Evolutionary conservation across 1,140 invertebrate species (phyloP).

Genomic region (Zeugodacus cucurbitae): DNA sequence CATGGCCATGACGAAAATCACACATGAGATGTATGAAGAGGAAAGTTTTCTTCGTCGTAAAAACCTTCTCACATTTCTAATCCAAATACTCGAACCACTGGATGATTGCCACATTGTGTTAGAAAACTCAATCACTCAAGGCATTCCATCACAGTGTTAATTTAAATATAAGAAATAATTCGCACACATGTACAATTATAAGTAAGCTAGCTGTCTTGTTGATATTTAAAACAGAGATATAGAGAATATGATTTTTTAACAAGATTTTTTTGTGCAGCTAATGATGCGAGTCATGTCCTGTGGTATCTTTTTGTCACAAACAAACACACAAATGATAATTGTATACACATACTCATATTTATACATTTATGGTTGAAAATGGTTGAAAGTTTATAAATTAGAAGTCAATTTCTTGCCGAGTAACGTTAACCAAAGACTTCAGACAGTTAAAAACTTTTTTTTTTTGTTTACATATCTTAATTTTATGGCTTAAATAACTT

Average conservation of each 20-base stretch:
- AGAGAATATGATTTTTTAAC: background rate
- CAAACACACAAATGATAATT: background rate
- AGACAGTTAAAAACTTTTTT: background rate
- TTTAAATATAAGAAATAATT: background rate
- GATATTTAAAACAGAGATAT: background rate
- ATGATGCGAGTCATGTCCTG: background rate
- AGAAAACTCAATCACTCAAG: constrained; percentile 94
- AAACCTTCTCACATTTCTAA: constrained; percentile 85
- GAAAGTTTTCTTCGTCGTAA: constrained; percentile 91
- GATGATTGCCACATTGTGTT: constrained; percentile 93
- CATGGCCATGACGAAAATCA: constrained; percentile 86
- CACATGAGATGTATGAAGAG: constrained; percentile 95
- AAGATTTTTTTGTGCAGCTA: background rate
- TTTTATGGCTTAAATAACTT: background rate
- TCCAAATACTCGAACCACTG: constrained; percentile 91
- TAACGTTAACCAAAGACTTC: constrained; percentile 21
- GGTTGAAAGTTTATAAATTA: background rate
- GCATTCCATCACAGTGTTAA: constrained; percentile 76
- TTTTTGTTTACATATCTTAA: background rate
- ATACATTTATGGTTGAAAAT: too few species aligned
- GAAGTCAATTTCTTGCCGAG: constrained; percentile 3
- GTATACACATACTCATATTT: background rate
- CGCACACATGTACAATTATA: constrained; percentile 23
- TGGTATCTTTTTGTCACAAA: background rate
- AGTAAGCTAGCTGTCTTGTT: background rate